Evolutionary conservation across 37 sponge, comb jelly and placozoan species (phyloP).

Genomic region (Beroe ovata): DNA sequence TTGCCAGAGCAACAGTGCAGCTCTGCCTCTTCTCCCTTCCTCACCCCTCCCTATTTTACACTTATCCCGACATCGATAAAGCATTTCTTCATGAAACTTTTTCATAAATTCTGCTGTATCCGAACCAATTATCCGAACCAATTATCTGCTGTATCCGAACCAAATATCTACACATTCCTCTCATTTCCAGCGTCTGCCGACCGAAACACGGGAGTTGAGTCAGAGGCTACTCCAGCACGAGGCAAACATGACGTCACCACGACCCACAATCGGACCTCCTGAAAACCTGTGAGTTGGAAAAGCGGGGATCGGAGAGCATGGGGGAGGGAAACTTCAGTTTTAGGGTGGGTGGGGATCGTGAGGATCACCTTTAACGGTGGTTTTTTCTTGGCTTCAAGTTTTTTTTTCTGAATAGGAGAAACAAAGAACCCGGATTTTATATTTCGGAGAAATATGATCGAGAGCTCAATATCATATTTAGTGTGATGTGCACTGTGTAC

Average conservation of each 20-base stretch:
- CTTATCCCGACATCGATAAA: neutral
- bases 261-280: conserved; percentile 13
- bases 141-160: neutral
- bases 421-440: no score
- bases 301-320: no score
- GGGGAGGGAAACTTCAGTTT: no score
- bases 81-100: neutral
- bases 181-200: conserved; percentile 4
- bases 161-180: neutral
- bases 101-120: neutral
- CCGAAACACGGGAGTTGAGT: conserved; percentile 12
- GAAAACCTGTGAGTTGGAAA: conserved; percentile 44
- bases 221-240: conserved; percentile 37
- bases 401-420: no score
- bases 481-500: no score
- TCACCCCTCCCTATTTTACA: neutral
- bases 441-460: no score
- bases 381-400: no score
- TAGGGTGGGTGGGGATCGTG: no score
- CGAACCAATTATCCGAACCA: neutral
- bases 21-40: neutral
- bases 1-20: no score
- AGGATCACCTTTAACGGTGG: no score
- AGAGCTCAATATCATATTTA: no score
- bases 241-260: conserved; percentile 2